Percentiles rank a stretch among this genome's conserved stretches.
Conservation (phyloP, 2,797 vertebrate genomes). For the Phyllotis vaccarum region DNA sequence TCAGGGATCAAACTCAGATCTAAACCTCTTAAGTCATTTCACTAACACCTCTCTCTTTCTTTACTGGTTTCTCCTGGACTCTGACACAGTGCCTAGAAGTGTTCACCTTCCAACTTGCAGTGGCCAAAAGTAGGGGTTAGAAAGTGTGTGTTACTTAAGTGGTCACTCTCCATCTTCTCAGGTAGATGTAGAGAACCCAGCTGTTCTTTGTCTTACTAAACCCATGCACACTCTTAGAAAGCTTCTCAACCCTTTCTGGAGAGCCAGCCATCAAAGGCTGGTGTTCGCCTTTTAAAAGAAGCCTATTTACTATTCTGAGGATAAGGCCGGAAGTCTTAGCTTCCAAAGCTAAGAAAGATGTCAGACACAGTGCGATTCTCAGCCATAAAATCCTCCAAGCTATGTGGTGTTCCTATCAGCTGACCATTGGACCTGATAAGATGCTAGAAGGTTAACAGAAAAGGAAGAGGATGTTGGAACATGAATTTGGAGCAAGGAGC, state of each 20-base stretch:
- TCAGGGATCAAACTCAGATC: background rate
- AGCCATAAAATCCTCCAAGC: background rate
- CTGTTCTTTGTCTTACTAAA: conserved; percentile 21
- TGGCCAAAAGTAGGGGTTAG: background rate
- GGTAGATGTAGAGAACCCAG: background rate
- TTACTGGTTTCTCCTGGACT: background rate
- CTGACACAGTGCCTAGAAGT: background rate
- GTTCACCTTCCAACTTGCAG: background rate
- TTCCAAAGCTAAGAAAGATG: conserved; percentile 46
- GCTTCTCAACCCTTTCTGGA: background rate
- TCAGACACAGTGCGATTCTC: conserved; percentile 32
- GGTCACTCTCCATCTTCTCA: background rate
- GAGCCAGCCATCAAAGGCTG: background rate
- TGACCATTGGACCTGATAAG: conserved; percentile 20
- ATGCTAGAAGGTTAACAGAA: conserved; percentile 43
- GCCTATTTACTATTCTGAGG: conserved; percentile 30
- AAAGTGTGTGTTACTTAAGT: background rate
- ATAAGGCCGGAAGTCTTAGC: conserved; percentile 1
- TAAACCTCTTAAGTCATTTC: background rate
- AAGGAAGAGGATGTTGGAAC: background rate
- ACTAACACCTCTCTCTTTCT: background rate
- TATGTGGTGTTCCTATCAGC: conserved; percentile 18
- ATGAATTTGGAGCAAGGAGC: conserved; percentile 11
- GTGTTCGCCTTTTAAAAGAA: background rate
- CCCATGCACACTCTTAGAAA: background rate